Conservation (phyloP, 2,113 vertebrate species). For the Todiramphus saurophagus region DNA sequence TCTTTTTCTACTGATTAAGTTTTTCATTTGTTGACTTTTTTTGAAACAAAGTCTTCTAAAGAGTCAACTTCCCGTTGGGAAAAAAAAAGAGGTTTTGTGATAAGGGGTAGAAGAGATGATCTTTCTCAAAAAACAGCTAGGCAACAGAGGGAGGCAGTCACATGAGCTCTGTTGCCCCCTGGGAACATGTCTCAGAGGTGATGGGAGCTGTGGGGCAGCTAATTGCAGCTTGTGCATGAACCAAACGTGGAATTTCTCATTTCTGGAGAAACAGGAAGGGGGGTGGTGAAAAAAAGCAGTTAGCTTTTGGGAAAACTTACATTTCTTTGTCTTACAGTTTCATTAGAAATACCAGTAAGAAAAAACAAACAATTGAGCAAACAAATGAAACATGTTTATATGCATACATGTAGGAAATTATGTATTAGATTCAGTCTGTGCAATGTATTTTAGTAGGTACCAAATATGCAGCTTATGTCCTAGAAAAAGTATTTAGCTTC, state of each 20-base stretch:
- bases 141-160: neutral
- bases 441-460: neutral
- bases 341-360: neutral
- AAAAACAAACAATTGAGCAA: neutral
- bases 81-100: neutral
- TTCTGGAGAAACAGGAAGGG: neutral
- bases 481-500: neutral
- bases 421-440: neutral
- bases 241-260: neutral
- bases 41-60: neutral
- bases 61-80: neutral
- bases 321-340: neutral
- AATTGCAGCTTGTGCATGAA: neutral
- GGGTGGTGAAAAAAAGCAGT: too few species aligned
- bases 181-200: neutral
- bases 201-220: neutral
- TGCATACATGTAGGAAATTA: neutral
- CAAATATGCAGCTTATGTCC: neutral
- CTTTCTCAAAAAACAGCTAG: neutral
- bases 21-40: neutral
- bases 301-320: neutral
- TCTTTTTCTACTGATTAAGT: neutral
- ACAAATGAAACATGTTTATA: neutral
- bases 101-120: neutral
- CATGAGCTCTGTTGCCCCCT: rapidly evolving